Evolutionary conservation across 2,113 vertebrate species (phyloP), one percentile per base, ranked within the genome.

Genomic region (Gymnorhina tibicen): DNA sequence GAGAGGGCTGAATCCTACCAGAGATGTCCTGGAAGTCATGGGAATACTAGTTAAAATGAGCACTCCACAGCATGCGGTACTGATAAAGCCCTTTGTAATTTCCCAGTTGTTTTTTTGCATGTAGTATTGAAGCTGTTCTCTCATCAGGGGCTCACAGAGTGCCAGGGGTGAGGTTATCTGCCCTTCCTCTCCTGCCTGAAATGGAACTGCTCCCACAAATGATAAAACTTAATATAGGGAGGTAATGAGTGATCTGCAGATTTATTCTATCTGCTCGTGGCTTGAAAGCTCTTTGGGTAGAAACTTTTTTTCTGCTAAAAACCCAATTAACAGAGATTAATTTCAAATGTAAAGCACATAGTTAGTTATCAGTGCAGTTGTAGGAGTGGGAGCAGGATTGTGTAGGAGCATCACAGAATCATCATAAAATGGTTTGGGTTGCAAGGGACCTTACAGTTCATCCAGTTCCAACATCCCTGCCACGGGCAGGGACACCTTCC

Each of bases 81-180:
- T 77, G 81, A 63, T 55, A 89, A 81, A 82, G 24, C 68, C 82
- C 30, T 85, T 50, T 39, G 72, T 17, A 26, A 64, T 59, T 74
- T 69, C 46, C 52, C 3, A 5, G 24, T 30, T 85, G 63, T 6
- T 24, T 37, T 83, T 78, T 81, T 67, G 41, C 28, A 22, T 24
- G 6, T 37, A 30, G 52, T 17, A 19, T 18, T 22, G 33, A 18
- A 79, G 24, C 19, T 20, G 2, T 27, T 5, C 60, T 59, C 49
- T 86, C 5, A 0, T 30, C 33, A 30, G 79, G 72, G 83, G n/a
- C 6, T 4, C 23, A 3, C 1, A 0, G 42, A 4, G 42, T 30
- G 33, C 81, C 11, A 18, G 73, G 4, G 21, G 30, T 20, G 44
- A 60, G 52, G 78, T 89, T 53, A 52, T 89, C 79, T 91, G 50